phyloP scores from a whole-genome alignment of 2,888 invertebrate genomes.

The Tryphoninae sp. region DNA sequence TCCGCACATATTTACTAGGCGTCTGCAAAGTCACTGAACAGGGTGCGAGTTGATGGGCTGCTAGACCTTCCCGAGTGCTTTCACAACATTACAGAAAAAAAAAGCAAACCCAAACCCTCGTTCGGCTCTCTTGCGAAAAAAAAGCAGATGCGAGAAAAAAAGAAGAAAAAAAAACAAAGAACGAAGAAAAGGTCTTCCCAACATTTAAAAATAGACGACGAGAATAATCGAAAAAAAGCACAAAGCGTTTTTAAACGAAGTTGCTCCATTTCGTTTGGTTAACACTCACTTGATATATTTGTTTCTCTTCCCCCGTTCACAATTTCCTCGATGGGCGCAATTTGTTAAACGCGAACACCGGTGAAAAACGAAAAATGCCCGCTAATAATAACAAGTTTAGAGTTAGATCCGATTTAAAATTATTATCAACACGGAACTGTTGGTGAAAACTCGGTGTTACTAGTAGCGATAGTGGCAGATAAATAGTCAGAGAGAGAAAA shows the following conservation, averaged over 20 bases:
- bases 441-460: constrained; percentile 18
- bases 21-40: constrained; percentile 50
- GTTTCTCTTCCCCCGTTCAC: constrained; percentile 23
- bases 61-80: constrained; percentile 40
- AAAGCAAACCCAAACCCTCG: constrained; percentile 6
- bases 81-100: constrained; percentile 28
- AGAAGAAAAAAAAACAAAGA: background rate
- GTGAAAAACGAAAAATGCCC: no score
- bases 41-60: constrained; percentile 44
- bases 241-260: background rate
- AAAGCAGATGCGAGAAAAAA: background rate
- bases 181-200: background rate
- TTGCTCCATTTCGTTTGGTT: background rate
- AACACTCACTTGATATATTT: constrained; percentile 54
- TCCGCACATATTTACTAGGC: constrained; percentile 57
- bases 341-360: constrained; percentile 40
- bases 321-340: constrained; percentile 51
- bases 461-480: constrained; percentile 29
- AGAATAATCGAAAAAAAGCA: background rate
- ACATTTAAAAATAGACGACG: background rate
- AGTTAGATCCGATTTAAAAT: background rate
- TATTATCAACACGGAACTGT: constrained; percentile 14
- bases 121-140: constrained; percentile 16
- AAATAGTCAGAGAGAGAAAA: constrained; percentile 10
- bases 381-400: background rate